A percentile compares a stretch with the other conserved stretches of the same genome.
phyloP scores from a whole-genome alignment of 2,797 vertebrate genomes.

The Halcyon badia region DNA sequence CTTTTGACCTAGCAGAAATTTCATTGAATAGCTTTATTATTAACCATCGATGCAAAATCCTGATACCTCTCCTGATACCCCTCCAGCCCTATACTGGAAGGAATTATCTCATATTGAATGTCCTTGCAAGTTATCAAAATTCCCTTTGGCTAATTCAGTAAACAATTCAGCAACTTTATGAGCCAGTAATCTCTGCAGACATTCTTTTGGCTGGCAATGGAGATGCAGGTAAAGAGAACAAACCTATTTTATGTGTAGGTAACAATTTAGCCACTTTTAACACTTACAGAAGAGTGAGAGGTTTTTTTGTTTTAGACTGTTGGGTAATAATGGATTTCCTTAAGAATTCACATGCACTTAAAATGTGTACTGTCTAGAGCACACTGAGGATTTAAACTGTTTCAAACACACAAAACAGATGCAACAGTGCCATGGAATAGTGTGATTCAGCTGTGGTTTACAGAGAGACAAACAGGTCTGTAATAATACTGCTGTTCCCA shows the following conservation, averaged over 20 bases:
- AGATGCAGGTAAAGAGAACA: not conserved
- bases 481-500: not conserved
- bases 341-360: too few relatives aligned
- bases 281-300: not conserved
- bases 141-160: not conserved
- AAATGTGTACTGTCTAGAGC: not conserved
- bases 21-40: not conserved
- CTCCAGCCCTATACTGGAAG: not conserved
- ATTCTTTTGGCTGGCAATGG: not conserved
- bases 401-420: not conserved
- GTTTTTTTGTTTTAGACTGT: too few relatives aligned
- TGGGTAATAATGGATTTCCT: too few relatives aligned
- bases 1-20: not conserved
- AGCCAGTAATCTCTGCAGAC: not conserved
- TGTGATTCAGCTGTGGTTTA: not conserved
- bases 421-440: not conserved
- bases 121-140: not conserved
- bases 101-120: not conserved
- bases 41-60: not conserved
- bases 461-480: fast-evolving
- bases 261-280: not conserved
- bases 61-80: not conserved
- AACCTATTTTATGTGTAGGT: not conserved
- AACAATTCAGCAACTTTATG: not conserved
- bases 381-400: not conserved